Conservation (phyloP, 2,888 invertebrate genomes). For the Caenorhabditis zanzibari region DNA sequence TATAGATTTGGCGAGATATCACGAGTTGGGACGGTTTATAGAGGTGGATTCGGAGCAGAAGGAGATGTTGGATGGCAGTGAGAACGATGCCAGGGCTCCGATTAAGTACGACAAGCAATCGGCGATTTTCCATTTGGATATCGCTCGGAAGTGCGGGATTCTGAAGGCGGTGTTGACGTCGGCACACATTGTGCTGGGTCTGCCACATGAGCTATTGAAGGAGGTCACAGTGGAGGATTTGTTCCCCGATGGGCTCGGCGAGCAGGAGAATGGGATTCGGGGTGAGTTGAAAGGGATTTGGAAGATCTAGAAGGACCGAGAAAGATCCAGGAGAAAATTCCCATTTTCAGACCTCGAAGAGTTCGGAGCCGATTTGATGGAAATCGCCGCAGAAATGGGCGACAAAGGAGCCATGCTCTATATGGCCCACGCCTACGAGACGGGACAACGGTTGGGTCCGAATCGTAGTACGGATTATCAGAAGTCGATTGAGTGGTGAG, state of each 20-base stretch:
- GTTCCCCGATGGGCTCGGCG: slow-evolving; percentile 68
- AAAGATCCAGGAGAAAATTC: neutral
- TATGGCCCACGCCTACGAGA: slow-evolving; percentile 85
- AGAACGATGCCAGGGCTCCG: slow-evolving; percentile 68
- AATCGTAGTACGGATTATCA: slow-evolving; percentile 67
- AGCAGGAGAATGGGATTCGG: slow-evolving; percentile 73
- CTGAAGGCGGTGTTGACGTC: slow-evolving; percentile 85
- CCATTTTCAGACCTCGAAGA: slow-evolving; percentile 54
- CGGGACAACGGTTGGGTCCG: slow-evolving; percentile 82
- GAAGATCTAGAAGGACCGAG: no score
- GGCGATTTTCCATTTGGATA: slow-evolving; percentile 86
- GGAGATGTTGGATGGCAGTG: slow-evolving; percentile 53
- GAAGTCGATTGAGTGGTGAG: slow-evolving; percentile 71
- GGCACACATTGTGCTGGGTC: slow-evolving; percentile 84
- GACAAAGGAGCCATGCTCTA: slow-evolving; percentile 85
- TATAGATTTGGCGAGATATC: slow-evolving; percentile 86
- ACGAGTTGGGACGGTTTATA: slow-evolving; percentile 86
- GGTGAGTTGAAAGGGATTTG: neutral
- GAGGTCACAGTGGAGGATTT: slow-evolving; percentile 84
- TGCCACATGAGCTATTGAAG: slow-evolving; percentile 85
- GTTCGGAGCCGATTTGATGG: slow-evolving; percentile 83
- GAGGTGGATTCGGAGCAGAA: slow-evolving; percentile 67
- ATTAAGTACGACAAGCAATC: slow-evolving; percentile 85
- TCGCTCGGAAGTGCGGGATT: slow-evolving; percentile 85
- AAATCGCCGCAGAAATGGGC: slow-evolving; percentile 85